These are phyloP conservation scores for Acropora tenuis DNA, from an alignment of 64 coral and sea anemone genomes.

Conservation along the genomic window DNA sequence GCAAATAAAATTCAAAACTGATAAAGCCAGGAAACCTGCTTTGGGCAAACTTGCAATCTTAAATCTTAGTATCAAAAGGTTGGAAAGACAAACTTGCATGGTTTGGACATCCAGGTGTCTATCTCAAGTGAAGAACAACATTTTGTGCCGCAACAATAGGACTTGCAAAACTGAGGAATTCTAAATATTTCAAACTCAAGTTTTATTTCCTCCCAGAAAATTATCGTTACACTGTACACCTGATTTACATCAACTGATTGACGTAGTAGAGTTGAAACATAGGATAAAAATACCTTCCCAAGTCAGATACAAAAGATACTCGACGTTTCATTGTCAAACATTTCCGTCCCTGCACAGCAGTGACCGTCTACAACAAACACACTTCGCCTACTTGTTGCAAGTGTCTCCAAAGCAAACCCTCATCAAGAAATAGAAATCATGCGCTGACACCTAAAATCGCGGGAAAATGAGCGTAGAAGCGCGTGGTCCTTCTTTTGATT, in stretches of 20 bases:
- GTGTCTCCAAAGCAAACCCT: too few species aligned
- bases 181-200: neutral
- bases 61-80: too few species aligned
- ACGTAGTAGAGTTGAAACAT: conserved; percentile 23
- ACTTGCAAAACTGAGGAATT: neutral
- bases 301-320: conserved; percentile 12
- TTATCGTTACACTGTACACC: conserved; percentile 25
- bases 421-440: neutral
- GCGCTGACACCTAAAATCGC: neutral
- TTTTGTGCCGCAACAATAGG: too few species aligned
- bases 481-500: neutral
- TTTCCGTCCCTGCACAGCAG: conserved; percentile 4
- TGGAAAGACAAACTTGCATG: too few species aligned
- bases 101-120: too few species aligned
- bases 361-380: neutral
- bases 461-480: neutral
- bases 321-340: neutral
- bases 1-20: too few species aligned
- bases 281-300: conserved; percentile 31
- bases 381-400: neutral
- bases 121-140: too few species aligned
- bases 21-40: too few species aligned
- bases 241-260: neutral
- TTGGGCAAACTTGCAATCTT: too few species aligned
- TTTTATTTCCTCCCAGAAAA: conserved; percentile 6